Percentiles rank a stretch among this genome's conserved stretches.
These are phyloP conservation scores for Caenorhabditis becei DNA, from an alignment of 2,888 invertebrate species.

Conservation along the genomic window DNA sequence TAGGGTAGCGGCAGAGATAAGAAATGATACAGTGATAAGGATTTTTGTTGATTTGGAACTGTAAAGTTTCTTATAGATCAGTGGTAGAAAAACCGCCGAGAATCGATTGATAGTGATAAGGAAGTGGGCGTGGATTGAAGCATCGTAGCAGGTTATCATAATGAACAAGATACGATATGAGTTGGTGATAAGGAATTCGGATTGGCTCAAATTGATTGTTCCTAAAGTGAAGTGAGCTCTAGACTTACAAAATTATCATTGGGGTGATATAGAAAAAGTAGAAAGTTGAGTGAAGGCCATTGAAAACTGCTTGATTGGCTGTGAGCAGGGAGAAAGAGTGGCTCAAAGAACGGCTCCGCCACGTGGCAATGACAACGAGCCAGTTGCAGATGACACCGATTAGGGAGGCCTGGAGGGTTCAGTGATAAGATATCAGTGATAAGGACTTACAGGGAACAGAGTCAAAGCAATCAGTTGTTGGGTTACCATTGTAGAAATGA, in stretches of 20 bases:
- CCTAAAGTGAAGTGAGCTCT: no score
- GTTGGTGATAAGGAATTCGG: background rate
- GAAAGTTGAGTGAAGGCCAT: background rate
- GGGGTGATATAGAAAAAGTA: constrained; percentile 8
- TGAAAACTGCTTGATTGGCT: constrained; percentile 18
- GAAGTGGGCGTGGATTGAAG: constrained; percentile 4
- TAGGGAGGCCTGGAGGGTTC: constrained; percentile 1
- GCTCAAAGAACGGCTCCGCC: constrained; percentile 8
- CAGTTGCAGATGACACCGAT: constrained; percentile 6
- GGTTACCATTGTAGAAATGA: background rate
- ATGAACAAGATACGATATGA: constrained; percentile 4
- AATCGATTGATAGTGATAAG: constrained; percentile 31
- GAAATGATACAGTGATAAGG: background rate
- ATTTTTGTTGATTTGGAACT: background rate
- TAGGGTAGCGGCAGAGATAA: background rate
- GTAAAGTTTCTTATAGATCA: constrained; percentile 1
- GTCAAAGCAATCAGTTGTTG: constrained; percentile 12
- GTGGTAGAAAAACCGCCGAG: constrained; percentile 17
- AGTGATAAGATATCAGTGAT: no score
- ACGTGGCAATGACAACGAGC: background rate
- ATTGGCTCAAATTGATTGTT: background rate
- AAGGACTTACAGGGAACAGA: constrained; percentile 10
- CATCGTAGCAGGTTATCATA: constrained; percentile 10
- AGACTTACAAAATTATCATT: constrained; percentile 10
- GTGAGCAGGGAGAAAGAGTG: constrained; percentile 34